Percentiles rank a stretch among this genome's conserved stretches.
Conservation (phyloP, 2,888 invertebrate genomes). For the Mesoligia furuncula region DNA sequence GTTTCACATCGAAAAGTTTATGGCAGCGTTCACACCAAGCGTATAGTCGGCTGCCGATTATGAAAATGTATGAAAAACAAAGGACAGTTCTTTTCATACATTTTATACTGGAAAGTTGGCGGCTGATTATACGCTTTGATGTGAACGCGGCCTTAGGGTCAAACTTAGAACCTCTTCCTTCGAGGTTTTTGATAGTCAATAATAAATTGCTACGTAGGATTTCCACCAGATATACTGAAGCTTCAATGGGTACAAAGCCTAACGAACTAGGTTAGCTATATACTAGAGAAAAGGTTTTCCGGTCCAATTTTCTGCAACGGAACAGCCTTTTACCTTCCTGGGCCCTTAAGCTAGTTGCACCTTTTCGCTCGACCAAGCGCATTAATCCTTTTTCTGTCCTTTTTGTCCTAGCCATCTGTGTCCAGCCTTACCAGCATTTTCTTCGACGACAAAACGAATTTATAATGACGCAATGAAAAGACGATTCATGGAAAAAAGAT, state of each 20-base stretch:
- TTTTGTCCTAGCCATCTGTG: slow-evolving; percentile 30
- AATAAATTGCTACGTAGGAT: slow-evolving; percentile 4
- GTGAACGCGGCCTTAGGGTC: no score
- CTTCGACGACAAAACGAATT: slow-evolving; percentile 26
- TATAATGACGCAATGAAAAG: slow-evolving; percentile 22
- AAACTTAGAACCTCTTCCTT: not conserved
- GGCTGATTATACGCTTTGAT: not conserved
- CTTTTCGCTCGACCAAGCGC: slow-evolving; percentile 52
- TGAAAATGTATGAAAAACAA: not conserved
- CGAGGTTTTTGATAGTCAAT: not conserved
- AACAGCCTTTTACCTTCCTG: slow-evolving; percentile 37
- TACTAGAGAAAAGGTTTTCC: slow-evolving; percentile 41
- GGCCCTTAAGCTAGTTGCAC: slow-evolving; percentile 42
- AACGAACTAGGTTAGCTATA: not conserved
- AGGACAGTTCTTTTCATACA: not conserved
- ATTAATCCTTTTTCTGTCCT: slow-evolving; percentile 27
- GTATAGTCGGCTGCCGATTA: no score
- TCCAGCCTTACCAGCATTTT: slow-evolving; percentile 20
- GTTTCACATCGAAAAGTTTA: not conserved
- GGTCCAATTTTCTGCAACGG: slow-evolving; percentile 35
- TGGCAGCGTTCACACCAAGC: no score
- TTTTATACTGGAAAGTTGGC: not conserved
- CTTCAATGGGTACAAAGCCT: slow-evolving; percentile 8
- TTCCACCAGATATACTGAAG: not conserved
- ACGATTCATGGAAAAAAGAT: not conserved